Evolutionary conservation across 2,888 invertebrate genomes (phyloP).

Genomic region (Thecocarcelia acutangulata): DNA sequence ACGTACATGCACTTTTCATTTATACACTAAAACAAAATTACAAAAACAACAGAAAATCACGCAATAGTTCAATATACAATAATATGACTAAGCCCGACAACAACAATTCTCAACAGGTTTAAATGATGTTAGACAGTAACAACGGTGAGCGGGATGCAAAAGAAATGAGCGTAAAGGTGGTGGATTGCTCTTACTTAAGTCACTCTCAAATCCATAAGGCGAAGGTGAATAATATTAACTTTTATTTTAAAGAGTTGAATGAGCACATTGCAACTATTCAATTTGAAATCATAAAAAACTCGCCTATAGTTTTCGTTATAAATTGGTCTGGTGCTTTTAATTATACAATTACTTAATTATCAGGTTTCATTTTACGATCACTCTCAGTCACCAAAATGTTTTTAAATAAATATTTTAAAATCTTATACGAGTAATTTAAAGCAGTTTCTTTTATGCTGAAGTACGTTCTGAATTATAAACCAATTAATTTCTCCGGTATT

Average conservation of each 20-base stretch:
- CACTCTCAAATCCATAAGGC: background rate
- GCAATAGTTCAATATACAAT: slow-evolving; percentile 61
- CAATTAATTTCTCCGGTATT: no score
- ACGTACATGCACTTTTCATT: slow-evolving; percentile 46
- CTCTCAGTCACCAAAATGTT: background rate
- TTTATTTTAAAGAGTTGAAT: slow-evolving; percentile 5
- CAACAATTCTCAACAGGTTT: slow-evolving; percentile 52
- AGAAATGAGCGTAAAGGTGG: slow-evolving; percentile 29
- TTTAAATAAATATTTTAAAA: background rate
- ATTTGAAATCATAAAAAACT: slow-evolving; percentile 10
- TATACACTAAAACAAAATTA: slow-evolving; percentile 28
- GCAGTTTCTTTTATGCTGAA: no score
- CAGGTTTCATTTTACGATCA: background rate
- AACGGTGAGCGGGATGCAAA: background rate
- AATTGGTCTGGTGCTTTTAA: slow-evolving; percentile 7
- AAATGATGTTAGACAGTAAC: slow-evolving; percentile 40
- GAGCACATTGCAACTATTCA: slow-evolving; percentile 19
- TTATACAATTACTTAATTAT: slow-evolving; percentile 39
- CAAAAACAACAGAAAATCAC: slow-evolving; percentile 51
- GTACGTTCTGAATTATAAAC: no score
- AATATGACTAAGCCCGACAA: slow-evolving; percentile 50
- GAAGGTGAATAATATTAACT: slow-evolving; percentile 10
- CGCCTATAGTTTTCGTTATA: background rate
- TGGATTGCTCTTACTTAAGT: slow-evolving; percentile 22
- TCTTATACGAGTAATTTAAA: no score